A percentile compares a stretch with the other conserved stretches of the same genome.
Conservation (phyloP, 2,113 vertebrate genomes). For the Toxostoma redivivum region DNA sequence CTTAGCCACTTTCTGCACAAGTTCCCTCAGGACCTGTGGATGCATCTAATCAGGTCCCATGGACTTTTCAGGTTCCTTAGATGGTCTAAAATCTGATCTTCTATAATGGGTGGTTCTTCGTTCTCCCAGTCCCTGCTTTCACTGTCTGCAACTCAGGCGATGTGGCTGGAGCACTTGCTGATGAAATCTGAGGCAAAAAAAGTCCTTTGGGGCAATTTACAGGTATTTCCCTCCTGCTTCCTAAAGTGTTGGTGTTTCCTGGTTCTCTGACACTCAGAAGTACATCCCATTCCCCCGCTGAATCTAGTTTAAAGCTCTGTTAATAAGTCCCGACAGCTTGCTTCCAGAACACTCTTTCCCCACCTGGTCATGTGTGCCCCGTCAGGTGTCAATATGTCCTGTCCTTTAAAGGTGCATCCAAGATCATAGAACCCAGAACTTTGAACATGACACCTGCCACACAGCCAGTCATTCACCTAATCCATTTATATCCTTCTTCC, state of each 20-base stretch:
- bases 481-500: background rate
- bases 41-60: no score
- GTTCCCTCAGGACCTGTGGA: no score
- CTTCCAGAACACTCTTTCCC: background rate
- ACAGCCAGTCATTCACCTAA: background rate
- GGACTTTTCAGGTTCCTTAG: no score
- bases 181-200: no score
- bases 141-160: no score
- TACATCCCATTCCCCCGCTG: background rate
- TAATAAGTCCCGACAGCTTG: background rate
- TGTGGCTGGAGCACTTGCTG: no score
- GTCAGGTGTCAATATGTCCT: background rate
- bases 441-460: background rate
- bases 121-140: no score
- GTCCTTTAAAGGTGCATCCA: background rate
- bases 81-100: no score
- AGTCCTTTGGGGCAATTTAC: background rate
- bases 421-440: background rate
- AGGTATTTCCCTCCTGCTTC: background rate
- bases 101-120: no score
- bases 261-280: background rate
- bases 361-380: background rate
- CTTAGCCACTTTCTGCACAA: no score
- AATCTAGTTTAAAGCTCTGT: background rate
- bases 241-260: background rate